These are phyloP conservation scores for Sesia apiformis DNA, from an alignment of 2,888 invertebrate species.

Conservation along the genomic window DNA sequence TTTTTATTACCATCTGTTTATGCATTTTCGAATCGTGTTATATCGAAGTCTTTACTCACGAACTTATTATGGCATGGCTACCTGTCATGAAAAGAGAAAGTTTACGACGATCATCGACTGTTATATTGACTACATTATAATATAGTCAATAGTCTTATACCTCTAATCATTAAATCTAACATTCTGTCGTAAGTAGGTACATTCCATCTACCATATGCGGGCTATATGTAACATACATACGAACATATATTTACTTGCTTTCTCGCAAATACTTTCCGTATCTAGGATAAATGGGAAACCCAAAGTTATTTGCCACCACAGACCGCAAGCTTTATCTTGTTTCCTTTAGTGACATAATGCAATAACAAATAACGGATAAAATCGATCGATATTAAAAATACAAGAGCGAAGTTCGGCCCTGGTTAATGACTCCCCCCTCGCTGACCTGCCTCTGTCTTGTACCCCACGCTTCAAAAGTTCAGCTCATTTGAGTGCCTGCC, in stretches of 20 bases:
- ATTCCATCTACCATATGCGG: slow-evolving; percentile 12
- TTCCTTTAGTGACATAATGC: not conserved
- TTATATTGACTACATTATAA: too few relatives aligned
- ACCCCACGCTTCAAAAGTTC: slow-evolving; percentile 72
- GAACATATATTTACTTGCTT: slow-evolving; percentile 22
- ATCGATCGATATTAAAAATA: not conserved
- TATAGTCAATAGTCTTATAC: too few relatives aligned
- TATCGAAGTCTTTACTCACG: too few relatives aligned
- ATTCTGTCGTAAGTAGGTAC: not conserved
- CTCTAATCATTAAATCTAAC: too few relatives aligned
- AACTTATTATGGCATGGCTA: too few relatives aligned
- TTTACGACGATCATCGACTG: too few relatives aligned
- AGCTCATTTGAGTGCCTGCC: slow-evolving; percentile 71
- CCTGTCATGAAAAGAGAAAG: too few relatives aligned
- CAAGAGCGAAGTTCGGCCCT: slow-evolving; percentile 34
- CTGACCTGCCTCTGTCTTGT: slow-evolving; percentile 71
- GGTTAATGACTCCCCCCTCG: slow-evolving; percentile 52
- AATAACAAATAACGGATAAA: not conserved
- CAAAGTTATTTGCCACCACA: not conserved
- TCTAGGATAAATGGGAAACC: slow-evolving; percentile 23
- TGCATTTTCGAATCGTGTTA: too few relatives aligned
- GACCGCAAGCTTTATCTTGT: not conserved
- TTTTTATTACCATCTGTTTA: too few relatives aligned
- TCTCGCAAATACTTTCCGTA: slow-evolving; percentile 46
- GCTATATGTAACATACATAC: slow-evolving; percentile 3